phyloP scores from a whole-genome alignment of 2,113 vertebrate species.

The Labeo rohita region DNA sequence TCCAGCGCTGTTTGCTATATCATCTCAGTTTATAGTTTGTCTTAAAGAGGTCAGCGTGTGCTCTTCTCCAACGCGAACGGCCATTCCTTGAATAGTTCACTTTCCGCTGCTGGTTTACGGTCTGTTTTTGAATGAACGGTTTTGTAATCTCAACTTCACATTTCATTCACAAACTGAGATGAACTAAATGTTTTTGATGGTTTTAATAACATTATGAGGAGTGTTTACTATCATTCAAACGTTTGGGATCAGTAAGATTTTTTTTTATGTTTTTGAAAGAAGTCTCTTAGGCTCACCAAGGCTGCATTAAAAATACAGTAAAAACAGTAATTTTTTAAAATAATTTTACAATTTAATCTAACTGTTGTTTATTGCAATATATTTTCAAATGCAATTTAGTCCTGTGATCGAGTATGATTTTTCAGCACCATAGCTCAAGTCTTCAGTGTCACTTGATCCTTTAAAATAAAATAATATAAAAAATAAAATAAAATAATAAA shows the following conservation, averaged over 20 bases:
- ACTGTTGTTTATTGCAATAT: not conserved
- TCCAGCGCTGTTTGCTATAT: constrained; percentile 36
- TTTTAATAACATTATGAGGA: not conserved
- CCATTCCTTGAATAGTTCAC: not conserved
- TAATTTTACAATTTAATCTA: not conserved
- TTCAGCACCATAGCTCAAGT: not conserved
- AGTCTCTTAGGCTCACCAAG: not conserved
- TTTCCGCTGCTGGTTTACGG: not conserved
- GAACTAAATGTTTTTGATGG: not conserved
- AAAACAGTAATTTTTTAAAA: not conserved
- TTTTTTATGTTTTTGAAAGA: not conserved
- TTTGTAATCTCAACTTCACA: not conserved
- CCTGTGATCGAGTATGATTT: not conserved
- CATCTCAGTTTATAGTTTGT: constrained; percentile 31
- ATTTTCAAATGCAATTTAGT: not conserved
- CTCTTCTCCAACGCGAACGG: not conserved
- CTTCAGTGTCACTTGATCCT: not conserved
- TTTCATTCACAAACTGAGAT: not conserved
- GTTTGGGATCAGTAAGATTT: not conserved
- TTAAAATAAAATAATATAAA: too few relatives aligned
- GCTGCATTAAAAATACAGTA: not conserved
- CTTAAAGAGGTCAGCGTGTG: constrained; percentile 9
- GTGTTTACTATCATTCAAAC: not conserved
- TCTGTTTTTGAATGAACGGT: not conserved
- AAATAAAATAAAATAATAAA: too few relatives aligned